Conservation (phyloP, 2,888 invertebrate species). For the Harpagoxenus sublaevis region DNA sequence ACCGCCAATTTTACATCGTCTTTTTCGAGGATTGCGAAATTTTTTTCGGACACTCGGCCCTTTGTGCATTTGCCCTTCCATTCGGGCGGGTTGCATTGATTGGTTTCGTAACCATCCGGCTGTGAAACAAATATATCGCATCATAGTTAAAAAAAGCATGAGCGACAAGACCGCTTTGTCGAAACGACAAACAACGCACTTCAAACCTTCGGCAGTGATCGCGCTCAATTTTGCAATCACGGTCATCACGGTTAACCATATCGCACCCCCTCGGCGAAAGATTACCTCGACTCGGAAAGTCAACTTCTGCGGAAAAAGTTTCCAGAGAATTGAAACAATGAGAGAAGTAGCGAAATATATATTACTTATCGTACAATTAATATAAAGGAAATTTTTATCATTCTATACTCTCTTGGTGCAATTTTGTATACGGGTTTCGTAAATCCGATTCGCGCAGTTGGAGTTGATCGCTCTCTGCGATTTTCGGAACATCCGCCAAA, state of each 20-base stretch:
- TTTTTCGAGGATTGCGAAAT: conserved; percentile 60
- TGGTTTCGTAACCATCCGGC: conserved; percentile 77
- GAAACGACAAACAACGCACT: conserved; percentile 61
- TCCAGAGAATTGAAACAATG: not conserved
- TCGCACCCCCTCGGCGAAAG: not conserved
- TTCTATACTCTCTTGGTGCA: not conserved
- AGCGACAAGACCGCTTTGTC: conserved; percentile 59
- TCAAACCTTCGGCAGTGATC: conserved; percentile 14
- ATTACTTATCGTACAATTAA: not conserved
- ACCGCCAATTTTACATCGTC: conserved; percentile 47
- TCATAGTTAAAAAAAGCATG: conserved; percentile 62
- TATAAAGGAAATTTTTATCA: not conserved
- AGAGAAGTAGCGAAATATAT: not conserved
- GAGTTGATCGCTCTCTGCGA: not conserved
- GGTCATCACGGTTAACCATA: conserved; percentile 37
- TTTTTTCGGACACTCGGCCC: conserved; percentile 64
- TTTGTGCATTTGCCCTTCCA: conserved; percentile 76
- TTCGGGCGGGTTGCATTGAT: conserved; percentile 76
- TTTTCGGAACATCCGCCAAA: not conserved
- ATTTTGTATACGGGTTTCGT: not conserved
- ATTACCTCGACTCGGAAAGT: not conserved
- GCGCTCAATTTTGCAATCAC: conserved; percentile 47
- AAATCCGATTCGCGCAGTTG: not conserved
- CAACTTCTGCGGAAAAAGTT: not conserved
- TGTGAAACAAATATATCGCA: conserved; percentile 78